Conservation (phyloP, 2,113 vertebrate genomes). For the Petroica traversi region DNA sequence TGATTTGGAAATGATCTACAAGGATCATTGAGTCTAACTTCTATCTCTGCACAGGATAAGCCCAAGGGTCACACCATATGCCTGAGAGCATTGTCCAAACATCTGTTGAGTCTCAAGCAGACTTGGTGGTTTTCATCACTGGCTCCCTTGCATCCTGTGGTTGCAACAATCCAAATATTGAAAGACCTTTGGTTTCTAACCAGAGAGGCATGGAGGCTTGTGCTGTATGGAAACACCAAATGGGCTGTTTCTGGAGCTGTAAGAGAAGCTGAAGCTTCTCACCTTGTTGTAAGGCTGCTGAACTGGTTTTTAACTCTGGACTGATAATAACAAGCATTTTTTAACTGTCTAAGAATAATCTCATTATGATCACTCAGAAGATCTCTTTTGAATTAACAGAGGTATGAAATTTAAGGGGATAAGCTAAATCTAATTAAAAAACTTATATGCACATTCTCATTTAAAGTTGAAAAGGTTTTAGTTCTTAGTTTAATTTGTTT, state of each 20-base stretch:
- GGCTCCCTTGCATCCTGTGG: not conserved
- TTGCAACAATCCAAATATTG: not conserved
- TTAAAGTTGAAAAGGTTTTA: not conserved
- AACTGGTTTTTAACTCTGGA: not conserved
- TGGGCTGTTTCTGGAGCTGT: not conserved
- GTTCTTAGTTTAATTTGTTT: not conserved
- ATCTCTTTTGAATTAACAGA: not conserved
- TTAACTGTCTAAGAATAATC: not conserved
- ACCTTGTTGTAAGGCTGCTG: not conserved
- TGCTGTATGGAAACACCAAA: not conserved
- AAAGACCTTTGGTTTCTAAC: not conserved
- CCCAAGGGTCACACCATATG: not conserved
- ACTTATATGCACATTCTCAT: not conserved
- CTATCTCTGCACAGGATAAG: not conserved
- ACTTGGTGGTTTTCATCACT: not conserved
- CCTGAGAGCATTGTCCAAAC: not conserved
- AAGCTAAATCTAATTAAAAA: not conserved
- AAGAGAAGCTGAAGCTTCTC: not conserved
- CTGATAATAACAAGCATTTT: not conserved
- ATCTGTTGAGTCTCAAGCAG: not conserved
- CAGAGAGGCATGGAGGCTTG: not conserved
- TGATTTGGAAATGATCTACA: not conserved
- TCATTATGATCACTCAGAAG: not conserved
- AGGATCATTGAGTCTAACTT: not conserved
- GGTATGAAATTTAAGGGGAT: not conserved